These are phyloP conservation scores for Platypus cylindrus DNA, from an alignment of 2,888 invertebrate species.

Conservation along the genomic window DNA sequence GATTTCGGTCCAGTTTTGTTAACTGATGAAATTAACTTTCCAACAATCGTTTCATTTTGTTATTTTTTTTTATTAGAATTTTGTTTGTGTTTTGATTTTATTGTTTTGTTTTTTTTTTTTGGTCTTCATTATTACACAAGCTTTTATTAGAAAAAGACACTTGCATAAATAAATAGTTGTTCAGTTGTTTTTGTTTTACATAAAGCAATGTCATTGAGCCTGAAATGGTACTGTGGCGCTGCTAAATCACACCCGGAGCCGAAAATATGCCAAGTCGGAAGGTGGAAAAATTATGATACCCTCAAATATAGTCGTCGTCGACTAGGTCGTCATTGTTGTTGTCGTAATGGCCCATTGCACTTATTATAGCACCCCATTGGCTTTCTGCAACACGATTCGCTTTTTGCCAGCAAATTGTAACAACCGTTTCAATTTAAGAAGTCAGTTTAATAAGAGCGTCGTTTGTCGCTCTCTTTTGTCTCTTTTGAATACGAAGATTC, in stretches of 20 bases:
- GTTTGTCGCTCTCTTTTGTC: no score
- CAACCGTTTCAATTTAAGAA: constrained; percentile 18
- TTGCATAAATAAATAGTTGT: constrained; percentile 1
- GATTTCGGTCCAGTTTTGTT: no score
- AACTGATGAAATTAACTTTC: no score
- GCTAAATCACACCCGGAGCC: constrained; percentile 14
- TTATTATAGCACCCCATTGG: constrained; percentile 34
- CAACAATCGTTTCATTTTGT: no score
- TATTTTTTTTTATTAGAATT: no score
- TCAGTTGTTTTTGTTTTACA: constrained; percentile 4
- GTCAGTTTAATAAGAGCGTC: no score
- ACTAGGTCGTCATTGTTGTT: no score
- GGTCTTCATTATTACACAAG: no score
- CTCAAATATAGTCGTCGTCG: constrained; percentile 27
- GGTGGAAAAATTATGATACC: constrained; percentile 27
- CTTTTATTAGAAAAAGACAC: no score
- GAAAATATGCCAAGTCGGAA: constrained; percentile 24
- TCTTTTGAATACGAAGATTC: no score
- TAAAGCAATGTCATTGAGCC: constrained; percentile 1
- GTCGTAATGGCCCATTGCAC: constrained; percentile 33
- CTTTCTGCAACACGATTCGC: constrained; percentile 22
- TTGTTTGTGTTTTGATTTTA: no score
- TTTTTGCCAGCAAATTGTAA: constrained; percentile 24
- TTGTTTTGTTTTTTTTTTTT: no score
- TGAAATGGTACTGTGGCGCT: background rate